These are phyloP conservation scores for Ochotona curzoniae DNA, from an alignment of 2,113 vertebrate species.

Conservation along the genomic window DNA sequence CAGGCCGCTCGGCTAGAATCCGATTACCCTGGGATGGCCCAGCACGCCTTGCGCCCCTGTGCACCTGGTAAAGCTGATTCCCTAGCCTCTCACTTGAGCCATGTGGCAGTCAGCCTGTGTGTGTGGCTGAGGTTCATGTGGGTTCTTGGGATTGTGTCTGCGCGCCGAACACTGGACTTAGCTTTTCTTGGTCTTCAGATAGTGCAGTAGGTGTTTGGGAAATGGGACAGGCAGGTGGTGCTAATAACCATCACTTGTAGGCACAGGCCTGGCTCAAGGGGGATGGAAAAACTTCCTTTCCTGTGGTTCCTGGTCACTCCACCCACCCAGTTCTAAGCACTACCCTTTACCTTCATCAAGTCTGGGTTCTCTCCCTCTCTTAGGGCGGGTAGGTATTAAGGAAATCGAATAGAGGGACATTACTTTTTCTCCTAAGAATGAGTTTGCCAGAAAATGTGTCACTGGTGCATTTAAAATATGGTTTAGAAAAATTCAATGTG, in stretches of 20 bases:
- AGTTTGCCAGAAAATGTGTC: neutral
- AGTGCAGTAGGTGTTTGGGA: neutral
- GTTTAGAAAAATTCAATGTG: neutral
- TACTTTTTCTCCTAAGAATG: neutral
- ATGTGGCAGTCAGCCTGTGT: neutral
- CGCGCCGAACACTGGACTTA: neutral
- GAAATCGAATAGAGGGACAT: neutral
- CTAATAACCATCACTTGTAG: neutral
- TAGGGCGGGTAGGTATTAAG: neutral
- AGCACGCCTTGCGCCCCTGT: neutral
- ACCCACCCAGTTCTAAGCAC: neutral
- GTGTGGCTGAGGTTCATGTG: neutral
- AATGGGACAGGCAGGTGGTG: neutral
- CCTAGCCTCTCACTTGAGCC: no score
- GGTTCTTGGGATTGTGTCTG: neutral
- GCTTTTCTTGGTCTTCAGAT: neutral
- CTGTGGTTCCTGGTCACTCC: neutral
- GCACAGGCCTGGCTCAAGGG: no score
- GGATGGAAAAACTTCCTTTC: neutral
- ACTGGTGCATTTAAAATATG: neutral
- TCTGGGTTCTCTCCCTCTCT: neutral
- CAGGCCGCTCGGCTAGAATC: neutral
- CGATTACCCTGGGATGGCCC: neutral
- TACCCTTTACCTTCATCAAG: neutral
- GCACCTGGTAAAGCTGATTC: neutral